Base-by-base conservation (phyloP, 2,797 vertebrate species). In the Peromyscus nudipes region DNA sequence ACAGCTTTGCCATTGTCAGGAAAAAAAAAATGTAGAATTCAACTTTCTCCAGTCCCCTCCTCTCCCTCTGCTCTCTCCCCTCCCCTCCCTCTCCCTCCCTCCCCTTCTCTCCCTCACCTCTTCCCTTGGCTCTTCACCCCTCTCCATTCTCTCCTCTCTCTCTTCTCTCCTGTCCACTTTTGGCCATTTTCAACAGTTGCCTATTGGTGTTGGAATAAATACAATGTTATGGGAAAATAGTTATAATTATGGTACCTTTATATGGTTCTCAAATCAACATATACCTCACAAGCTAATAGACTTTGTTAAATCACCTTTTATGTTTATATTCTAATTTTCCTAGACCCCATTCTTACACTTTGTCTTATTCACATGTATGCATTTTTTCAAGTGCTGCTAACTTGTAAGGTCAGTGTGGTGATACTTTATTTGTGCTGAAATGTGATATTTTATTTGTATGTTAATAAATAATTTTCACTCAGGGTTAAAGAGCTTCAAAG, bases 381-480 rank as follows among this genome's bases (percentile, higher is more conserved):
- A 14, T n/a, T 77, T 81, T 93, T 93, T 55, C 57, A 95, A 83
- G 49, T 16, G 60, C 34, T 52, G 29, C n/a, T 65, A 67, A 77
- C 34, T 91, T 96, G 31, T 76, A 31, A 95, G 95, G 55, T 34
- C 37, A 77, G 25, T n/a, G n/a, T n/a, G n/a, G n/a, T n/a, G n/a
- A n/a, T n/a, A n/a, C n/a, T n/a, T n/a, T n/a, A n/a, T n/a, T n/a
- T n/a, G n/a, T n/a, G n/a, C n/a, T n/a, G n/a, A n/a, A n/a, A n/a
- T n/a, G n/a, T n/a, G n/a, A n/a, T n/a, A n/a, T n/a, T n/a, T n/a
- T n/a, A n/a, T n/a, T n/a, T n/a, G n/a, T n/a, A n/a, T n/a, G n/a
- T n/a, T n/a, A n/a, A n/a, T n/a, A n/a, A n/a, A n/a, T n/a, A 46
- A 31, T 94, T 96, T 96, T 95, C 21, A 86, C 12, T 49, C 29